A percentile compares a stretch with the other conserved stretches of the same genome.
Conservation (phyloP, 2,797 vertebrate species). For the Rhyacichthys aspro region DNA sequence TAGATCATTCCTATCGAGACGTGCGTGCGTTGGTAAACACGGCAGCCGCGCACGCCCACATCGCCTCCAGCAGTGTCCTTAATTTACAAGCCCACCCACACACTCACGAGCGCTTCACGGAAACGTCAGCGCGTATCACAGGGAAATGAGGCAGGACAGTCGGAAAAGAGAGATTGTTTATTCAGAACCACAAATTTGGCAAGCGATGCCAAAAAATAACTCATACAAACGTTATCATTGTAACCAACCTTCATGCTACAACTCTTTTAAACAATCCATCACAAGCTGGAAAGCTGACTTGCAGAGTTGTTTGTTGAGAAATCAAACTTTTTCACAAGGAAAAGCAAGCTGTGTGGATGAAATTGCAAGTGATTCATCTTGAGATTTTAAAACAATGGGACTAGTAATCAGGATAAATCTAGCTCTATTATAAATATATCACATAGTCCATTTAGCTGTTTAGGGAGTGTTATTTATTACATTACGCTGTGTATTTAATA, state of each 20-base stretch:
- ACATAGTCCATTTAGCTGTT: not conserved
- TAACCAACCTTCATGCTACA: constrained; percentile 33
- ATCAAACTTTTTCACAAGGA: constrained; percentile 21
- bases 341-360: constrained; percentile 11
- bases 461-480: not conserved
- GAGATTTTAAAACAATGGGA: not conserved
- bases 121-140: constrained; percentile 59
- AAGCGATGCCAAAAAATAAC: constrained; percentile 52
- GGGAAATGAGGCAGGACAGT: constrained; percentile 60
- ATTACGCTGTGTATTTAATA: not conserved
- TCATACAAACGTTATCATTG: constrained; percentile 28
- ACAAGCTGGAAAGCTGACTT: constrained; percentile 31
- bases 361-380: not conserved
- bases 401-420: too few species aligned
- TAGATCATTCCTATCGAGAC: constrained; percentile 57
- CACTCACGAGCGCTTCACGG: constrained; percentile 27
- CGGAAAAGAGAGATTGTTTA: constrained; percentile 56
- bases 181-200: constrained; percentile 58
- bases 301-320: constrained; percentile 28
- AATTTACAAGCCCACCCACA: constrained; percentile 63
- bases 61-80: constrained; percentile 67
- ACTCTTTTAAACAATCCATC: constrained; percentile 28
- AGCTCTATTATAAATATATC: too few species aligned
- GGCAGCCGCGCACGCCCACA: constrained; percentile 11
- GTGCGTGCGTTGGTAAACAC: constrained; percentile 61